These are phyloP conservation scores for Tethya wilhelma DNA, from an alignment of 37 sponge, comb jelly and placozoan genomes.

Conservation along the genomic window DNA sequence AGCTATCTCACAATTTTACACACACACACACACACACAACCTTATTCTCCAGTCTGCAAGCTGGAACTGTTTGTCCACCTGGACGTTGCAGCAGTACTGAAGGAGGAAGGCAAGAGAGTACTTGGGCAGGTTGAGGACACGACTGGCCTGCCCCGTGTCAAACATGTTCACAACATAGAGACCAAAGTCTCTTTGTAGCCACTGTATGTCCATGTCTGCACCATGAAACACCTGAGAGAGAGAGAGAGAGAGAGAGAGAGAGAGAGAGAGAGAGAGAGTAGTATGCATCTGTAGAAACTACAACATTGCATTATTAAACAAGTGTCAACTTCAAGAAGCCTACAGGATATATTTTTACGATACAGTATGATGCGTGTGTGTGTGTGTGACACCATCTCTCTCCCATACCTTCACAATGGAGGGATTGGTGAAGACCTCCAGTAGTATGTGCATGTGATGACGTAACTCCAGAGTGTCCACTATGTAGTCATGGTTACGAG, in stretches of 20 bases:
- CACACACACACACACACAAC: no score
- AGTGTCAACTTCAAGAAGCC: no score
- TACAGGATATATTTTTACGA: no score
- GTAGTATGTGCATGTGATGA: slow-evolving; percentile 71
- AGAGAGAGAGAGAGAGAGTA: neutral
- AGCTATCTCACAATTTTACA: no score
- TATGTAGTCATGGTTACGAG: slow-evolving; percentile 87
- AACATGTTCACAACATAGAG: slow-evolving; percentile 97
- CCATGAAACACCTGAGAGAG: slow-evolving; percentile 90
- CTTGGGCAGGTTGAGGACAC: slow-evolving; percentile 72
- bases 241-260: neutral
- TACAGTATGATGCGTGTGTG: neutral
- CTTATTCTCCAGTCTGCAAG: slow-evolving; percentile 98
- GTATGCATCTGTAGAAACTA: neutral
- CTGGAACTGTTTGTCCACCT: slow-evolving; percentile 95
- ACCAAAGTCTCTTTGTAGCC: slow-evolving; percentile 96
- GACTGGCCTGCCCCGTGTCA: slow-evolving; percentile 90
- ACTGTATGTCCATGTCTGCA: slow-evolving; percentile 84
- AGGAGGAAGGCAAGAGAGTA: slow-evolving; percentile 91
- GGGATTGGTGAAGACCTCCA: slow-evolving; percentile 92
- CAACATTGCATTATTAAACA: neutral
- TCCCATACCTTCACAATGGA: slow-evolving; percentile 86
- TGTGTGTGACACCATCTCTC: neutral
- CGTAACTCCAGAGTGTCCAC: slow-evolving; percentile 87
- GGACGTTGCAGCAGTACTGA: slow-evolving; percentile 83